Evolutionary conservation across 2,797 vertebrate species (phyloP).

Genomic region (Arctocebus calabarensis): DNA sequence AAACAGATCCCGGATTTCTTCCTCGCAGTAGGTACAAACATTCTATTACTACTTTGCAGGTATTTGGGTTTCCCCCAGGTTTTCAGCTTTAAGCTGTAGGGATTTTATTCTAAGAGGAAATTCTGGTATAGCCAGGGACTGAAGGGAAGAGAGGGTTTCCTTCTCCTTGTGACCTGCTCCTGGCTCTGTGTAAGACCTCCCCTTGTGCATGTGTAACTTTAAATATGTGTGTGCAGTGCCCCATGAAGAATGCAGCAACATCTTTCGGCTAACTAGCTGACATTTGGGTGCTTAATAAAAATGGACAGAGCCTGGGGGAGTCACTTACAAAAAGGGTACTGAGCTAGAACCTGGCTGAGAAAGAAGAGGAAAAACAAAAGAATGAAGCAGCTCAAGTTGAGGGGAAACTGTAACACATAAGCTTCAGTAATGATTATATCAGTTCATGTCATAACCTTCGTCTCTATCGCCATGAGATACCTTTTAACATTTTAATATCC

Average conservation of each 20-base stretch:
- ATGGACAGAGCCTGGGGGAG: constrained; percentile 76
- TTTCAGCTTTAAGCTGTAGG: constrained; percentile 7
- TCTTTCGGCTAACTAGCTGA: constrained; percentile 80
- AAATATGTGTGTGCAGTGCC: constrained; percentile 55
- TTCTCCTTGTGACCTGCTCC: neutral
- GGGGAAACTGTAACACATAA: constrained; percentile 58
- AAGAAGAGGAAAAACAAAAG: constrained; percentile 64
- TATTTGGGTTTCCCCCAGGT: neutral
- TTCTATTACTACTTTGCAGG: neutral
- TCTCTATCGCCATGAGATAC: neutral
- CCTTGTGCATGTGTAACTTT: constrained; percentile 54
- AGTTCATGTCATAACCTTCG: neutral
- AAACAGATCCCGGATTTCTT: neutral
- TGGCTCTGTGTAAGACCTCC: neutral
- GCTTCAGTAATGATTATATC: neutral
- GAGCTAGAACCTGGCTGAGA: constrained; percentile 66
- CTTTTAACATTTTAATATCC: neutral
- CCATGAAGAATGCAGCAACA: constrained; percentile 63
- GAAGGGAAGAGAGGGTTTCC: neutral
- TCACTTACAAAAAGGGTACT: constrained; percentile 75
- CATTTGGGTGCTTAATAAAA: constrained; percentile 80
- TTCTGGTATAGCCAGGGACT: neutral
- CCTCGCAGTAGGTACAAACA: neutral
- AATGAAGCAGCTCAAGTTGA: constrained; percentile 51
- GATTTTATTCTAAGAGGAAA: constrained; percentile 39